phyloP scores from a whole-genome alignment of 2,797 vertebrate genomes.

The Poliocrania exsul region DNA sequence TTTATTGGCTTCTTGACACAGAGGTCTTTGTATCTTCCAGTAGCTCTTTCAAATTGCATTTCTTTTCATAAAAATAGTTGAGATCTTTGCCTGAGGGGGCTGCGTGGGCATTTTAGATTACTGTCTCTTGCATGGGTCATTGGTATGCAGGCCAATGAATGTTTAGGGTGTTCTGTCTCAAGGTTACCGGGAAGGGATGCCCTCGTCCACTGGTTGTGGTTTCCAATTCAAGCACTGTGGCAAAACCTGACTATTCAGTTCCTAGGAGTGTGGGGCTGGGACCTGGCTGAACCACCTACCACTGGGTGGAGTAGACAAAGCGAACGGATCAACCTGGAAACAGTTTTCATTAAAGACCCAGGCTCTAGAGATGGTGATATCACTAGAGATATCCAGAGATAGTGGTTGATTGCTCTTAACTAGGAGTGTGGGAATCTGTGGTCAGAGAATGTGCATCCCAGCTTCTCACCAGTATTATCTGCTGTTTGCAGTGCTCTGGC shows the following conservation, averaged over 20 bases:
- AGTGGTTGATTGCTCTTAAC: background rate
- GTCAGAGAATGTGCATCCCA: background rate
- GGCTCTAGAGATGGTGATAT: background rate
- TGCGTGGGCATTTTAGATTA: background rate
- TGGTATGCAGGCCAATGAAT: background rate
- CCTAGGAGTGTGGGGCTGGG: background rate
- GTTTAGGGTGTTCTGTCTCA: background rate
- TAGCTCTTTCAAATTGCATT: background rate
- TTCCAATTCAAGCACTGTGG: background rate
- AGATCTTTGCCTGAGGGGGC: background rate
- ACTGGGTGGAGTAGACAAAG: background rate
- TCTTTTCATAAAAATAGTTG: conserved; percentile 11
- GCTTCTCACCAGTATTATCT: background rate
- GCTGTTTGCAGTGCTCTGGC: background rate
- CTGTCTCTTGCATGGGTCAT: background rate
- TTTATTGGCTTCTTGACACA: background rate
- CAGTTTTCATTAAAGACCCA: background rate
- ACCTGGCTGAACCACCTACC: background rate
- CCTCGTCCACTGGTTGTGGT: background rate
- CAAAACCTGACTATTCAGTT: background rate
- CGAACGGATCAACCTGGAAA: background rate
- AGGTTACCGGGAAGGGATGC: background rate
- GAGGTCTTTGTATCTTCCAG: background rate
- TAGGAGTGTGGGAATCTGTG: background rate
- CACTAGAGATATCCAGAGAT: background rate